Conservation (phyloP, 2,113 vertebrate species). For the Picathartes gymnocephalus region DNA sequence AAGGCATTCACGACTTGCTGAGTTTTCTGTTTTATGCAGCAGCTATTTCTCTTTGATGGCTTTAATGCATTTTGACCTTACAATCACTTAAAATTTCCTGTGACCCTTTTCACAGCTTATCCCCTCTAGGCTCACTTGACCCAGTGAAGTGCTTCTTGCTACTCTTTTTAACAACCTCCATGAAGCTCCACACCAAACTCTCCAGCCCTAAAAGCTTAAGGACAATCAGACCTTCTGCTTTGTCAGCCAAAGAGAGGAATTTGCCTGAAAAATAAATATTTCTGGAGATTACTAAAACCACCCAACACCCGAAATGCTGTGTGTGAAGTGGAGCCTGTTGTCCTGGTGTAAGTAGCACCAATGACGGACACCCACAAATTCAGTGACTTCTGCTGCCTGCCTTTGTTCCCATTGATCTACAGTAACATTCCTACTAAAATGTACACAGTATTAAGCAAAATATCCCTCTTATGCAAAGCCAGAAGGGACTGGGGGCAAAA, state of each 20-base stretch:
- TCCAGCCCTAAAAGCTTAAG: not conserved
- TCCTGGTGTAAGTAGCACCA: not conserved
- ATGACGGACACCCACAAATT: not conserved
- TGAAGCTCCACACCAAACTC: not conserved
- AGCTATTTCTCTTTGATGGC: not conserved
- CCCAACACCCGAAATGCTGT: not conserved
- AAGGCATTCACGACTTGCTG: not conserved
- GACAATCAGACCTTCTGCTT: not conserved
- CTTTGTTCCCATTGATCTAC: not conserved
- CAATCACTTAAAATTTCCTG: not conserved
- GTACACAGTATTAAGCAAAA: not conserved
- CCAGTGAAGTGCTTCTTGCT: not conserved
- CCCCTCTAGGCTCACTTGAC: not conserved
- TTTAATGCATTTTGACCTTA: constrained; percentile 31
- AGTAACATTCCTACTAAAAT: not conserved
- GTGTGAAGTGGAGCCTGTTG: not conserved
- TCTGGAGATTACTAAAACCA: not conserved
- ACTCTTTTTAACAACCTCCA: not conserved
- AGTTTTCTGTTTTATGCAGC: not conserved
- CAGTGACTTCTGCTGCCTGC: not conserved
- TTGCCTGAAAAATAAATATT: not conserved
- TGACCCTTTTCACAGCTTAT: not conserved
- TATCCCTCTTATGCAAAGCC: not conserved
- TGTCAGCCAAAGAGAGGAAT: not conserved
- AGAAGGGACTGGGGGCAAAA: not conserved